Base-by-base conservation (phyloP, 2,888 invertebrate genomes). In the Ectemnius lituratus region DNA sequence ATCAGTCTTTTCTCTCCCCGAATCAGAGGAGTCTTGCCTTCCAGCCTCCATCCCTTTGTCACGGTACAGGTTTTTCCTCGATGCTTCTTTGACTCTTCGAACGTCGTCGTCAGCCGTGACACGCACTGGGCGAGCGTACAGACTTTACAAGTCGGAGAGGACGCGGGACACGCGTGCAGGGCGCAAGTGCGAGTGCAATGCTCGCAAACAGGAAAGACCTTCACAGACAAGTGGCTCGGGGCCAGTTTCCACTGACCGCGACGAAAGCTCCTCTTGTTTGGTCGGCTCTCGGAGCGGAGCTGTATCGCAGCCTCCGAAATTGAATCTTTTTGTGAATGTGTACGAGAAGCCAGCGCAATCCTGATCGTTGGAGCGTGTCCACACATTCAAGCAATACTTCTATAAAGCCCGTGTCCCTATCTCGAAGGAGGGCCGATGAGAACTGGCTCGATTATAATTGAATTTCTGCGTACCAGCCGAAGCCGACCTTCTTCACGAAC, bases 241-340 rank as follows among this genome's bases (percentile, higher is more conserved):
- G 62, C 67, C 67, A 59, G 65, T 69, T 66, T 70, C 64, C 52
- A 56, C 46, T 60, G 71, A 70, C 72, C 63, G 61, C 58, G 63
- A 61, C 52, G 58, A 70, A 67, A 73, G 62, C 18, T 62, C 56
- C 74, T 70, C 73, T 70, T 70, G 73, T 73, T 47, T 57, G 52
- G 62, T 37, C 37, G 8, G 37, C 8, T 6, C 49, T 18, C 72
- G 57, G n/a, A 62, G 52, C 63, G 46, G 67, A 72, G 28, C 67
- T 37, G 46, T 27, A 4, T 61, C 56, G 28, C 18, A 20, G 28
- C 23, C 13, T 20, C 57, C 23, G 27, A 67, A 46, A 63, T 47
- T 63, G 37, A 57, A 46, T 73, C 63, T 47, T 61, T 47, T 3
- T 49, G 11, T 13, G 8, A 4, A 27, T n/a, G 18, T 18, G 23